phyloP scores from a whole-genome alignment of 2,888 invertebrate species.

The Drosophila cracens region DNA sequence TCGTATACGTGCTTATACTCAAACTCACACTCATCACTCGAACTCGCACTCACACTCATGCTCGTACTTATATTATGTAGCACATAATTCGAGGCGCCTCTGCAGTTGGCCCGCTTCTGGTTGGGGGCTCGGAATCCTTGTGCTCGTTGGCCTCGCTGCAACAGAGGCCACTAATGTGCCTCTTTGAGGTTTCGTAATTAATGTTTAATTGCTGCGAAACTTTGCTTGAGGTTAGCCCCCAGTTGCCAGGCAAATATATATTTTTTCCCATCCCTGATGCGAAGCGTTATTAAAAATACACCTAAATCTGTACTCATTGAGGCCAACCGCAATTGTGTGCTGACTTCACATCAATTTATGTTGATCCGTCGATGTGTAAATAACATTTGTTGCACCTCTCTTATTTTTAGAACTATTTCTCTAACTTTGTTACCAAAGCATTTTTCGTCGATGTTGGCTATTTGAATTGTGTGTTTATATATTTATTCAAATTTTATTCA shows the following conservation, averaged over 20 bases:
- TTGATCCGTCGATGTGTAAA: background rate
- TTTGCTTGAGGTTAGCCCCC: constrained; percentile 58
- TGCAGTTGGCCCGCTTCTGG: constrained; percentile 19
- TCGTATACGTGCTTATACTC: constrained; percentile 22
- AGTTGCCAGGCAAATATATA: constrained; percentile 20
- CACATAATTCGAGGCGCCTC: constrained; percentile 60
- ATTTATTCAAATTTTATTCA: background rate
- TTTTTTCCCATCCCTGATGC: constrained; percentile 7
- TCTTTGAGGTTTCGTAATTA: constrained; percentile 73
- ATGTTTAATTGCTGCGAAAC: constrained; percentile 68
- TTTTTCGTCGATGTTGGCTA: background rate
- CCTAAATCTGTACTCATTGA: constrained; percentile 12
- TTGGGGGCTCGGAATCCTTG: constrained; percentile 16
- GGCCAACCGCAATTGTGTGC: constrained; percentile 19
- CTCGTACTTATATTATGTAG: constrained; percentile 43
- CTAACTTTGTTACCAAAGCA: background rate
- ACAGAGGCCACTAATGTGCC: constrained; percentile 72
- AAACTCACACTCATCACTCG: constrained; percentile 14
- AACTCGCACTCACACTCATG: constrained; percentile 15
- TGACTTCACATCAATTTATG: background rate
- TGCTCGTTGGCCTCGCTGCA: constrained; percentile 35
- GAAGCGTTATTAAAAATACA: constrained; percentile 18
- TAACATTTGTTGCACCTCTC: background rate
- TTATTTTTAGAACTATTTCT: background rate
- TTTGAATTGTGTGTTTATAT: background rate